Percentiles rank a stretch among this genome's conserved stretches.
Evolutionary conservation across 2,113 vertebrate species (phyloP).

Genomic region (Phyllopteryx taeniolatus): DNA sequence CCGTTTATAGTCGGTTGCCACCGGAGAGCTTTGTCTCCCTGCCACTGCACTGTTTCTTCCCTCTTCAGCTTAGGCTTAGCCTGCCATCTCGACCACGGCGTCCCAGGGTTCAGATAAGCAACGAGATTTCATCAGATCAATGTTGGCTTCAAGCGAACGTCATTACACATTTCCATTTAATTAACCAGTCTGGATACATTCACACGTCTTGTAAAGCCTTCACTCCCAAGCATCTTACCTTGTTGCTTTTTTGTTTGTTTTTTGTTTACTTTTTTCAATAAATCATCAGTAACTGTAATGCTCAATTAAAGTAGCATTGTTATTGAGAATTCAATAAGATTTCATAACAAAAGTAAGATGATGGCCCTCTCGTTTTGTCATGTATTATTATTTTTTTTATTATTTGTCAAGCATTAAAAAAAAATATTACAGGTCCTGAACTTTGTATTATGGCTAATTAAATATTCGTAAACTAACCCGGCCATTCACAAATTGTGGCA

Average conservation of each 20-base stretch:
- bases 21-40: conserved; percentile 3
- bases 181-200: not conserved
- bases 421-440: no score
- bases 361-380: no score
- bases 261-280: no score
- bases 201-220: not conserved
- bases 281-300: not conserved
- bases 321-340: not conserved
- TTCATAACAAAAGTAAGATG: not conserved
- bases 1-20: conserved; percentile 4
- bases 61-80: not conserved
- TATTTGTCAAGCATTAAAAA: no score
- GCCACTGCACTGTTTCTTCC: not conserved
- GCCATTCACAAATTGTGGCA: no score
- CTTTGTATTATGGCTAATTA: no score
- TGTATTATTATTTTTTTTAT: no score
- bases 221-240: not conserved
- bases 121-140: conserved; percentile 8
- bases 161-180: conserved; percentile 4
- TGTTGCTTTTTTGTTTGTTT: not conserved
- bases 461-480: no score
- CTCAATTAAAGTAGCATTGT: not conserved
- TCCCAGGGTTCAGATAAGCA: conserved; percentile 2
- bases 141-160: conserved; percentile 3
- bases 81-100: not conserved